phyloP scores from a whole-genome alignment of 2,888 invertebrate genomes.

The Drosophila kokeensis region DNA sequence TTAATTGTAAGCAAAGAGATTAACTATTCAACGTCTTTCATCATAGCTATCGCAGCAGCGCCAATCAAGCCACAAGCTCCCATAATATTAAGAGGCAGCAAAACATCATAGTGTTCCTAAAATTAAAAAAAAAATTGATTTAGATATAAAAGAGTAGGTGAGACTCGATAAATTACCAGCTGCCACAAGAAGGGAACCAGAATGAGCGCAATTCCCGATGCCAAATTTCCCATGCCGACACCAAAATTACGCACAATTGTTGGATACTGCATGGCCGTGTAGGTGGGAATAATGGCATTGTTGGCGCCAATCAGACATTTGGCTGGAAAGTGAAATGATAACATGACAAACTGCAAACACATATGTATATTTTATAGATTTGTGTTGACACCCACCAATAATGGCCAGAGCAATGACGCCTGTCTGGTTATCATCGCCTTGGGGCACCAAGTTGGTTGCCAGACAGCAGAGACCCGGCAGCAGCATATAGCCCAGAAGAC shows the following conservation, averaged over 20 bases:
- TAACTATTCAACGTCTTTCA: slow-evolving; percentile 84
- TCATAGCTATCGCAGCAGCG: slow-evolving; percentile 86
- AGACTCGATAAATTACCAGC: slow-evolving; percentile 86
- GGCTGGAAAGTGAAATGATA: slow-evolving; percentile 79
- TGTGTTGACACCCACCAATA: slow-evolving; percentile 86
- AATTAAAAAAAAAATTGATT: slow-evolving; percentile 15
- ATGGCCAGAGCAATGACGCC: slow-evolving; percentile 89
- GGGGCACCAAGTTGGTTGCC: slow-evolving; percentile 86
- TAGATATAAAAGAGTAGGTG: background rate
- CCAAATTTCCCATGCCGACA: slow-evolving; percentile 90
- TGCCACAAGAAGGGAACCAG: slow-evolving; percentile 92
- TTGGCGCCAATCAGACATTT: slow-evolving; percentile 92
- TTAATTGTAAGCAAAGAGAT: slow-evolving; percentile 13
- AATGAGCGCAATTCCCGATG: slow-evolving; percentile 91
- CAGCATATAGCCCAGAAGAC: slow-evolving; percentile 89
- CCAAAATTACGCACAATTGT: slow-evolving; percentile 90
- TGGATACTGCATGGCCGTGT: slow-evolving; percentile 90
- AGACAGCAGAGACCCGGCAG: slow-evolving; percentile 90
- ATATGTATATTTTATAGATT: background rate
- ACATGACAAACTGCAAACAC: slow-evolving; percentile 1
- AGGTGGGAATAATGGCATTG: slow-evolving; percentile 92
- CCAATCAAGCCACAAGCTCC: slow-evolving; percentile 86
- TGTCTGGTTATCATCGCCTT: slow-evolving; percentile 86
- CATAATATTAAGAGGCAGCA: slow-evolving; percentile 86
- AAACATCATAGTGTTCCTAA: slow-evolving; percentile 85